Conservation (phyloP, 2,797 vertebrate species). For the Leptatherina wallacei region DNA sequence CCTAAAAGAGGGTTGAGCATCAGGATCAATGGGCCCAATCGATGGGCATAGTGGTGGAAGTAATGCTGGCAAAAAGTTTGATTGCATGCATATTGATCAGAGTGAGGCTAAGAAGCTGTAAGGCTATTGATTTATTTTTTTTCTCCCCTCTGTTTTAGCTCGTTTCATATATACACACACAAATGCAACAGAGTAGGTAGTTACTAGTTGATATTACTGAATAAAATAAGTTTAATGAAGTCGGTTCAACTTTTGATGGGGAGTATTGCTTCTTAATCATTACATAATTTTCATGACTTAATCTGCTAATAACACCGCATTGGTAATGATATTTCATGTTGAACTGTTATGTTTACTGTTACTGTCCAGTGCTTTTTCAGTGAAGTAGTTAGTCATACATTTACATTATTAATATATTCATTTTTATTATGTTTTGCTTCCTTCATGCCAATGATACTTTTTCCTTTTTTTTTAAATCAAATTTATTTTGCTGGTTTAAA, state of each 20-base stretch:
- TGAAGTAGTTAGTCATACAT: not conserved
- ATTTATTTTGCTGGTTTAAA: not conserved
- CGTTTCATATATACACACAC: conserved; percentile 29
- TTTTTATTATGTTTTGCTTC: not conserved
- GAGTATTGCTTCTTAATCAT: not conserved
- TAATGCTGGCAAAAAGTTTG: conserved; percentile 77
- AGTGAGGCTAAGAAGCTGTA: conserved; percentile 68
- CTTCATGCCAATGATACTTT: not conserved
- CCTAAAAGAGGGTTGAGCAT: conserved; percentile 72
- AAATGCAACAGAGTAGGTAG: conserved; percentile 2
- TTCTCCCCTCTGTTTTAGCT: conserved; percentile 48
- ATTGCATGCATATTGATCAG: conserved; percentile 82
- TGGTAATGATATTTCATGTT: conserved; percentile 3
- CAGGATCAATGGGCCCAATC: conserved; percentile 73
- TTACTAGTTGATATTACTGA: not conserved
- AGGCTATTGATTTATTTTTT: conserved; percentile 75
- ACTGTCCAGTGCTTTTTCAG: too few species aligned
- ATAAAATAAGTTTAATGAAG: conserved; percentile 11
- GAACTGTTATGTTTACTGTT: too few species aligned
- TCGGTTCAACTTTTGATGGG: not conserved
- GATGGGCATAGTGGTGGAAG: conserved; percentile 69
- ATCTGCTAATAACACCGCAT: not conserved
- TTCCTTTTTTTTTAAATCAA: conserved; percentile 4
- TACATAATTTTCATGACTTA: not conserved
- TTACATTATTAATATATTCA: not conserved